Percentiles rank a stretch among this genome's conserved stretches.
These are phyloP conservation scores for Sitta carolinensis DNA, from an alignment of 2,797 vertebrate genomes.

Conservation along the genomic window DNA sequence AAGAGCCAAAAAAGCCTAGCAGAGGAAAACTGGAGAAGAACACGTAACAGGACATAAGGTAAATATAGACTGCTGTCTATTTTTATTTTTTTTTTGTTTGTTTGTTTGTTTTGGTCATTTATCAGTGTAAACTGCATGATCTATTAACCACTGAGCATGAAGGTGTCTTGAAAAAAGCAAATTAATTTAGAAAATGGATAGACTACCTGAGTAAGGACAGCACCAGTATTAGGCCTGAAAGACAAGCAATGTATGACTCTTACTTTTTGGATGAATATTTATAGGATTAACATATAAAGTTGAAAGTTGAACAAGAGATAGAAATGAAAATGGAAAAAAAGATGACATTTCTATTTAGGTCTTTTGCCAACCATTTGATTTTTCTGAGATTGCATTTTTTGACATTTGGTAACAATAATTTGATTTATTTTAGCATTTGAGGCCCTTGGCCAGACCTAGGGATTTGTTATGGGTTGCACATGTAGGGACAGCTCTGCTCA, in stretches of 20 bases:
- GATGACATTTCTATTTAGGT: not conserved
- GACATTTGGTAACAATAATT: not conserved
- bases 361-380: not conserved
- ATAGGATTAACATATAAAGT: not conserved
- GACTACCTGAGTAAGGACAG: not conserved
- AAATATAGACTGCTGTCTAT: not conserved
- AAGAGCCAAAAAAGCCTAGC: not conserved
- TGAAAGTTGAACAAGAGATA: not conserved
- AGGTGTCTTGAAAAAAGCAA: not conserved
- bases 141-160: not conserved
- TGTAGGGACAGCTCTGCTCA: not conserved
- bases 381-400: not conserved
- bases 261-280: not conserved
- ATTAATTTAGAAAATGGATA: not conserved
- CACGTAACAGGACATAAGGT: fast-evolving
- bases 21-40: not conserved
- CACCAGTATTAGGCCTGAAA: not conserved
- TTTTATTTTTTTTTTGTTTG: too few species aligned
- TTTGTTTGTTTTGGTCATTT: not conserved
- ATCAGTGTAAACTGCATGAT: not conserved
- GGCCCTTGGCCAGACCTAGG: not conserved
- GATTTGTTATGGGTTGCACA: not conserved
- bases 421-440: not conserved
- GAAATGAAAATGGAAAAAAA: not conserved
- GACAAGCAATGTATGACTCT: not conserved